phyloP scores from a whole-genome alignment of 2,797 vertebrate genomes.

The Pantherophis alleghaniensis region DNA sequence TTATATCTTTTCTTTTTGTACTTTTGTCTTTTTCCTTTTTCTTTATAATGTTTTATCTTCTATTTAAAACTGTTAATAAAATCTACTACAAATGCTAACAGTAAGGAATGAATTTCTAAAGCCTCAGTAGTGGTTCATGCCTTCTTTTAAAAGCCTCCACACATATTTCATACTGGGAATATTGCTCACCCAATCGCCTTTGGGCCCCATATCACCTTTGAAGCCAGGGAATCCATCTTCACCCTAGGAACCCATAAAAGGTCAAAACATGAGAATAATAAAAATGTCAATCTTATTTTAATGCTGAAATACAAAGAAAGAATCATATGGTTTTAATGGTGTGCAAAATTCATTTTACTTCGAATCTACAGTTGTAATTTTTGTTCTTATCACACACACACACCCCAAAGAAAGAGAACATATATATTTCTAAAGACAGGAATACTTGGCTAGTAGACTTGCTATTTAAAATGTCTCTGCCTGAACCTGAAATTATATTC shows the following conservation, averaged over 20 bases:
- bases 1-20: background rate
- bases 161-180: background rate
- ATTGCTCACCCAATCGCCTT: slow-evolving; percentile 82
- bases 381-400: background rate
- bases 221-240: slow-evolving; percentile 90
- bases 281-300: background rate
- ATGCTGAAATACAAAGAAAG: background rate
- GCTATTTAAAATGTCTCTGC: background rate
- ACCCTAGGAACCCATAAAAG: slow-evolving; percentile 71
- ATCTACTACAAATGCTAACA: background rate
- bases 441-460: background rate
- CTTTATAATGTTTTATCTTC: background rate
- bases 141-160: background rate
- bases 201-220: slow-evolving; percentile 86
- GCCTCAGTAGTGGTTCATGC: background rate
- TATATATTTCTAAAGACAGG: background rate
- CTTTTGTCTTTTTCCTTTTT: background rate
- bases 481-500: background rate
- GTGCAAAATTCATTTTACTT: background rate
- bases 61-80: background rate
- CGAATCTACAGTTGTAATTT: background rate
- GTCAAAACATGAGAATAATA: background rate
- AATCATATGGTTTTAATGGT: background rate
- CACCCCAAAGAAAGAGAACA: background rate
- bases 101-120: background rate